These are phyloP conservation scores for Nasonovia ribisnigri DNA, from an alignment of 2,888 invertebrate species.

Conservation along the genomic window DNA sequence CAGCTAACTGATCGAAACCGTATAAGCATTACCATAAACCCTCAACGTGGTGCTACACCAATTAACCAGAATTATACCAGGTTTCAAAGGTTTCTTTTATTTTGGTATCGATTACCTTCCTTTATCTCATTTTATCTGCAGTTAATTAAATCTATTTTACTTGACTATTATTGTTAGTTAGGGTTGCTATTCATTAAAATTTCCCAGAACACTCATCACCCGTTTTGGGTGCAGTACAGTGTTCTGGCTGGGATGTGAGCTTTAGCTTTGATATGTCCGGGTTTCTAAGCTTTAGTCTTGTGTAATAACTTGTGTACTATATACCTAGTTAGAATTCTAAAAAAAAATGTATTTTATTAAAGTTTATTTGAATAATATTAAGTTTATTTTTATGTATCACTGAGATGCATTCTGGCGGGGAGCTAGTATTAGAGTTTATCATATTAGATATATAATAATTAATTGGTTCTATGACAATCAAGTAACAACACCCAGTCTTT, in stretches of 20 bases:
- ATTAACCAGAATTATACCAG: conserved; percentile 43
- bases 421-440: background rate
- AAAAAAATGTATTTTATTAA: too few relatives aligned
- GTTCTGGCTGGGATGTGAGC: too few relatives aligned
- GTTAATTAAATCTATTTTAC: background rate
- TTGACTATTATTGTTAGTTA: background rate
- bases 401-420: background rate
- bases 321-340: background rate
- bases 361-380: background rate
- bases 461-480: background rate
- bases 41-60: conserved; percentile 42
- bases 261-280: too few relatives aligned
- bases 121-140: background rate
- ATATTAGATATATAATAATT: background rate
- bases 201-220: background rate
- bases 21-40: conserved; percentile 55
- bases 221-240: background rate
- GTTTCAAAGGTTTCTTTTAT: conserved; percentile 52
- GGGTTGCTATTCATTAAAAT: background rate
- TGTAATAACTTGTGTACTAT: background rate
- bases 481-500: background rate
- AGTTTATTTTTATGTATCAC: background rate
- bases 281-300: background rate
- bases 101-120: conserved; percentile 12
- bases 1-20: conserved; percentile 49